These are phyloP conservation scores for Pogonomyrmex barbatus DNA, from an alignment of 1,140 invertebrate genomes.

Conservation along the genomic window DNA sequence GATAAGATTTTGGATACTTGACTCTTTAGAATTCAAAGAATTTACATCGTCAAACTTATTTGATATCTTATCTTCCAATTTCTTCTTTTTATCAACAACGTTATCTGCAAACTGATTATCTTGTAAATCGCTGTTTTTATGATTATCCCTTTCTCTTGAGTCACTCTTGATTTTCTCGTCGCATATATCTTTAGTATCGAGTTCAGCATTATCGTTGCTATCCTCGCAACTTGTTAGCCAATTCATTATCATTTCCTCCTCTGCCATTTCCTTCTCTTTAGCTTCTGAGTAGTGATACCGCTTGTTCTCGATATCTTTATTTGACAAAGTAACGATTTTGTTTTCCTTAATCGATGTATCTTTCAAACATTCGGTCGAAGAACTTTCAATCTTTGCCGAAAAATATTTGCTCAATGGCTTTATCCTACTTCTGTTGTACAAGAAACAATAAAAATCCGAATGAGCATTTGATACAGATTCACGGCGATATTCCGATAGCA, in stretches of 20 bases:
- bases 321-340: slow-evolving; percentile 17
- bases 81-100: slow-evolving; percentile 7
- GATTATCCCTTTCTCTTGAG: slow-evolving; percentile 35
- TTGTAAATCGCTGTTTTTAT: slow-evolving; percentile 4
- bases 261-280: slow-evolving; percentile 65
- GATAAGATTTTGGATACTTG: slow-evolving; percentile 29
- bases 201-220: slow-evolving; percentile 30
- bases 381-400: slow-evolving; percentile 3
- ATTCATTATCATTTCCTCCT: slow-evolving; percentile 74
- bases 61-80: slow-evolving; percentile 54
- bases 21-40: slow-evolving; percentile 40
- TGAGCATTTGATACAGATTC: slow-evolving; percentile 70
- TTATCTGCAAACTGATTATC: slow-evolving; percentile 51
- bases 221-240: slow-evolving; percentile 75
- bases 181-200: background rate
- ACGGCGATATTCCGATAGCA: slow-evolving; percentile 80
- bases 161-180: slow-evolving; percentile 1
- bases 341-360: slow-evolving; percentile 36
- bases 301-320: slow-evolving; percentile 61
- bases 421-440: slow-evolving; percentile 83
- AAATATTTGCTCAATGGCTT: slow-evolving; percentile 74
- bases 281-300: slow-evolving; percentile 52
- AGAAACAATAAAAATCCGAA: slow-evolving; percentile 85
- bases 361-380: background rate
- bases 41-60: slow-evolving; percentile 27